Conservation (phyloP, 2,113 vertebrate species). For the Oryzias melastigma region DNA sequence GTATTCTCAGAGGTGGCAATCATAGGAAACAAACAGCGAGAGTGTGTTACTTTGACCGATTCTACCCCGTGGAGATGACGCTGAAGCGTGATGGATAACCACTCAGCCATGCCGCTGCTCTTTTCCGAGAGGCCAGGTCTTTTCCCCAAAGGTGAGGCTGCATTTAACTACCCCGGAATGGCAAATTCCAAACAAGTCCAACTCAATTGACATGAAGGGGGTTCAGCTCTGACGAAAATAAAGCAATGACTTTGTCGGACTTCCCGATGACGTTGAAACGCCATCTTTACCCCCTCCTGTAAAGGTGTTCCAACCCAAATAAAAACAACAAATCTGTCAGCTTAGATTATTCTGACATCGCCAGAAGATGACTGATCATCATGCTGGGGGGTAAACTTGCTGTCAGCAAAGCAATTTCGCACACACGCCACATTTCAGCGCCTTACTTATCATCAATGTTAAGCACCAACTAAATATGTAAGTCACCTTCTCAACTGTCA, state of each 20-base stretch:
- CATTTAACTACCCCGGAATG: constrained; percentile 44
- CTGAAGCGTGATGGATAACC: constrained; percentile 71
- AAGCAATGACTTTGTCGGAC: neutral
- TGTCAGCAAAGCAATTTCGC: neutral
- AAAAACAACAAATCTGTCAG: too few species aligned
- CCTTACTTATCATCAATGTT: constrained; percentile 34
- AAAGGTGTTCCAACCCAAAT: too few species aligned
- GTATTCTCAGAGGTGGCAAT: constrained; percentile 65
- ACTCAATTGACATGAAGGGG: constrained; percentile 5
- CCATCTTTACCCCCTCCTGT: neutral
- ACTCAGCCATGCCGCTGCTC: constrained; percentile 52
- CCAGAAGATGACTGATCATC: neutral
- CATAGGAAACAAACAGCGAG: constrained; percentile 50
- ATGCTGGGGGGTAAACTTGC: neutral
- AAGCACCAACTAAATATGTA: constrained; percentile 45
- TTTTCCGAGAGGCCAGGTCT: constrained; percentile 46
- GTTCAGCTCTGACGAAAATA: constrained; percentile 5
- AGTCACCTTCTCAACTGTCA: constrained; percentile 63
- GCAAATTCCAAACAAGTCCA: constrained; percentile 55
- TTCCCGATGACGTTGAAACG: constrained; percentile 3
- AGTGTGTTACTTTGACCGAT: constrained; percentile 48
- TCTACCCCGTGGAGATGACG: constrained; percentile 51
- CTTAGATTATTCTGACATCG: neutral
- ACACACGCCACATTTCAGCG: constrained; percentile 14
- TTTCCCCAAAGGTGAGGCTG: constrained; percentile 34